These are phyloP conservation scores for Cybosia mesomella DNA, from an alignment of 2,888 invertebrate species.

Conservation along the genomic window DNA sequence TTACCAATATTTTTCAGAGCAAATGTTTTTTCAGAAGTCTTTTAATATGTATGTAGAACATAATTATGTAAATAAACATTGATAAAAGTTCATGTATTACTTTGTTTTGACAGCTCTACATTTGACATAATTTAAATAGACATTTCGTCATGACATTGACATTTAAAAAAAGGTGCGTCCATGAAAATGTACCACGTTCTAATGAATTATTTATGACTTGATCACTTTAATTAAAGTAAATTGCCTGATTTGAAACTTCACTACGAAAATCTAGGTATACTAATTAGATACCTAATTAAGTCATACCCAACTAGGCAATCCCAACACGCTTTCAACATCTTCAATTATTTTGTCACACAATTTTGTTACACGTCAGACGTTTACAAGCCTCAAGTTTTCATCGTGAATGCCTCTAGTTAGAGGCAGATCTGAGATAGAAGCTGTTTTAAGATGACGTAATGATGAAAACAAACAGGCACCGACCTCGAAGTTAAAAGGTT, in stretches of 20 bases:
- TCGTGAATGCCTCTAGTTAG: constrained; percentile 50
- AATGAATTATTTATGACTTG: constrained; percentile 6
- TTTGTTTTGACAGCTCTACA: neutral
- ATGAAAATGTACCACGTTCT: constrained; percentile 33
- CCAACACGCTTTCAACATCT: constrained; percentile 81
- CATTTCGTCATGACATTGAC: constrained; percentile 42
- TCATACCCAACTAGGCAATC: constrained; percentile 80
- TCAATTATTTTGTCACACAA: constrained; percentile 54
- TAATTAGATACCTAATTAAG: constrained; percentile 48
- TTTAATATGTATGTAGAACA: neutral
- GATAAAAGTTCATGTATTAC: neutral
- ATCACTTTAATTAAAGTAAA: neutral
- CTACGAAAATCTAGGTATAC: constrained; percentile 23
- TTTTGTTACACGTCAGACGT: constrained; percentile 53
- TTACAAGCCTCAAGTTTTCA: constrained; percentile 51
- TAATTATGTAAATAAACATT: neutral
- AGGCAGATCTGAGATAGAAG: constrained; percentile 58
- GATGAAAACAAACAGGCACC: constrained; percentile 78
- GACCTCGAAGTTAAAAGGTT: constrained; percentile 66
- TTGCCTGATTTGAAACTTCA: constrained; percentile 9
- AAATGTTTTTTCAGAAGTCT: neutral
- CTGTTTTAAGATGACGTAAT: constrained; percentile 76
- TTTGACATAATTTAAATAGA: constrained; percentile 15
- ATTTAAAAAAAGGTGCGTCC: constrained; percentile 42
- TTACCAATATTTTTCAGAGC: neutral